Base-by-base conservation (phyloP, 1,140 invertebrate species). In the Drosophila tani region DNA sequence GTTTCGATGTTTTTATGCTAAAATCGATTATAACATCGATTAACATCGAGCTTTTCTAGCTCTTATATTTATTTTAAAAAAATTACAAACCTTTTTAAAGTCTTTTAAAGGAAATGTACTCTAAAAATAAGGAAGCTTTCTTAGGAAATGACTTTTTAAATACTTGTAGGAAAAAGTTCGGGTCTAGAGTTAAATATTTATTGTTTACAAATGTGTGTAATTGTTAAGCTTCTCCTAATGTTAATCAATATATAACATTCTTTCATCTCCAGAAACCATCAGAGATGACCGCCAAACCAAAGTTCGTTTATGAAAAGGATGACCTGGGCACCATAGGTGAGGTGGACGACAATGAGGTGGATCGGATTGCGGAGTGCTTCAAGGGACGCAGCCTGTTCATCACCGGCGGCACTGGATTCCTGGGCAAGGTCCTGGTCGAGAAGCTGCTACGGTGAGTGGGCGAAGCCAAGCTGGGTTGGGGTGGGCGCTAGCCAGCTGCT, bases 361-460 rank as follows among this genome's bases (percentile, higher is more conserved):
- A 95, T 82, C 92, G 95, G 17, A 93, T 95, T 35, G 93, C 94
- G 0, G 93, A 93, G 51, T 93, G 93, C 38, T 95, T 94, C 88
- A 84, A 81, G 32, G 94, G 93, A 6, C 92, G 93, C 75, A 94
- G 92, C 5, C 80, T 95, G 35, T 93, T 95, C 75, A 93, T 95
- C 53, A 95, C 94, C 45, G 96, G 96, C 15, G 95, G 95, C 15
- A 97, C 97, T 0, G 97, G 97, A 2, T 98, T 98, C 91, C 94
- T 98, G 79, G 97, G 97, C 15, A 98, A 98, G 92, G 96, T 98
- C n/a, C 93, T 98, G 1, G 94, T 98, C 1, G 97, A 98, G 92
- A 98, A 98, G 93, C 91, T 98, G 2, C 93, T 98, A 24, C 93
- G 94, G 94, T 95, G 71, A 75, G 83, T 80, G 58, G 45, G 60